Conservation (phyloP, 2,888 invertebrate genomes). For the Protodeltote pygarga region DNA sequence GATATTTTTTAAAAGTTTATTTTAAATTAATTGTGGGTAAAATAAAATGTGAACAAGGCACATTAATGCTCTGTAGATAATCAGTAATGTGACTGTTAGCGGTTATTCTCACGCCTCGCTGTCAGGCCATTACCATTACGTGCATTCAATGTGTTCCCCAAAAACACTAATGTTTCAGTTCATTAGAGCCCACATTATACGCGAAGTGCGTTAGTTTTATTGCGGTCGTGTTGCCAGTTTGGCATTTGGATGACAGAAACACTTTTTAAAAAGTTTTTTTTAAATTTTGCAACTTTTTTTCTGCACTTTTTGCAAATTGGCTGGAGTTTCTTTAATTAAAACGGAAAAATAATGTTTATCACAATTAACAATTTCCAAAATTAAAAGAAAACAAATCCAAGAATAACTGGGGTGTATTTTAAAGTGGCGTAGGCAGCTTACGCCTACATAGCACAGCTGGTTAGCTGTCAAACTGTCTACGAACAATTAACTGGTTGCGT, state of each 20-base stretch:
- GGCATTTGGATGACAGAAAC: slow-evolving; percentile 24
- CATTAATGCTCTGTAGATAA: slow-evolving; percentile 74
- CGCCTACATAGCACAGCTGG: slow-evolving; percentile 44
- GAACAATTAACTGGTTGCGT: slow-evolving; percentile 55
- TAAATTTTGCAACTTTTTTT: neutral
- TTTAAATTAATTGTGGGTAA: slow-evolving; percentile 48
- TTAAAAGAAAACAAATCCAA: slow-evolving; percentile 9
- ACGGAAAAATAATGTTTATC: no score
- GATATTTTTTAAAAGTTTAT: slow-evolving; percentile 45
- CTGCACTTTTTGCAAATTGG: neutral
- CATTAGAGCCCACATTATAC: slow-evolving; percentile 44
- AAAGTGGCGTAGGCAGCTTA: slow-evolving; percentile 37
- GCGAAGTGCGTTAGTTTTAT: slow-evolving; percentile 42
- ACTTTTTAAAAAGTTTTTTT: neutral
- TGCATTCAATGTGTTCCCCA: slow-evolving; percentile 51
- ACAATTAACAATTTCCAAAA: no score
- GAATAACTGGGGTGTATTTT: slow-evolving; percentile 19
- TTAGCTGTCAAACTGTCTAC: slow-evolving; percentile 60
- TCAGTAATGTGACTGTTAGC: slow-evolving; percentile 67
- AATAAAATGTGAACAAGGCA: slow-evolving; percentile 46
- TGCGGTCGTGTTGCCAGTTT: slow-evolving; percentile 7
- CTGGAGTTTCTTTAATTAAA: neutral
- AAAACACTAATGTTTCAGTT: slow-evolving; percentile 54
- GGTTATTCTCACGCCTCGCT: slow-evolving; percentile 64
- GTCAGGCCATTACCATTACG: slow-evolving; percentile 51